Conservation (phyloP, 2,797 vertebrate species). For the Botia kubotai region DNA sequence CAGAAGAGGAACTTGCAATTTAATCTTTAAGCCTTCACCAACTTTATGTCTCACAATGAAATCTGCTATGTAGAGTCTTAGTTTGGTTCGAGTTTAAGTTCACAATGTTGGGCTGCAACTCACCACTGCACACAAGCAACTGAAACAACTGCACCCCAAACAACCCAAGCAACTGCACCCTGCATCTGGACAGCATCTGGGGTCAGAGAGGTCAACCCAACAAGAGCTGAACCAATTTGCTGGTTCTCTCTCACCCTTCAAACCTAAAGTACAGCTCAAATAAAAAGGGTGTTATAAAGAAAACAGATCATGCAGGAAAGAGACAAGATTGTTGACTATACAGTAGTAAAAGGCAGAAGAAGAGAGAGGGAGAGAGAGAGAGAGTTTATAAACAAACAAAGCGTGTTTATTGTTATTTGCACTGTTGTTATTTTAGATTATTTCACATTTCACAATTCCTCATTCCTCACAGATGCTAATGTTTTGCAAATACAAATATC, state of each 20-base stretch:
- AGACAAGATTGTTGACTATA: neutral
- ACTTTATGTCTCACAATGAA: constrained; percentile 58
- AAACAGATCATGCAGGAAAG: neutral
- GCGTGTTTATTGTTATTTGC: neutral
- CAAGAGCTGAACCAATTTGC: constrained; percentile 81
- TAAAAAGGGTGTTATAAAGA: constrained; percentile 47
- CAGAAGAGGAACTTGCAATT: constrained; percentile 49
- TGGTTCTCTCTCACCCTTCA: constrained; percentile 62
- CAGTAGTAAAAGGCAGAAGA: neutral
- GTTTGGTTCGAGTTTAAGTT: constrained; percentile 60
- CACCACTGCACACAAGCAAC: constrained; percentile 66
- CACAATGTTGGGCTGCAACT: constrained; percentile 75
- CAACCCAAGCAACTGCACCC: constrained; percentile 43
- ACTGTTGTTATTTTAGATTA: neutral
- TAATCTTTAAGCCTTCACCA: constrained; percentile 56
- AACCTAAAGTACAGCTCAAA: constrained; percentile 50
- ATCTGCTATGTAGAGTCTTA: constrained; percentile 63
- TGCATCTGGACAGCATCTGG: constrained; percentile 84
- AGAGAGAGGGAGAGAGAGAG: neutral
- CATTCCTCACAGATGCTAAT: too few species aligned
- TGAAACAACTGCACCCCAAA: constrained; percentile 55
- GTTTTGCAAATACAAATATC: too few species aligned
- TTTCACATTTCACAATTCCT: neutral
- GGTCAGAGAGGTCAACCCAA: constrained; percentile 70
- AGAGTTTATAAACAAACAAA: neutral